These are phyloP conservation scores for Phaethornis superciliosus DNA, from an alignment of 2,113 vertebrate genomes.

Conservation along the genomic window DNA sequence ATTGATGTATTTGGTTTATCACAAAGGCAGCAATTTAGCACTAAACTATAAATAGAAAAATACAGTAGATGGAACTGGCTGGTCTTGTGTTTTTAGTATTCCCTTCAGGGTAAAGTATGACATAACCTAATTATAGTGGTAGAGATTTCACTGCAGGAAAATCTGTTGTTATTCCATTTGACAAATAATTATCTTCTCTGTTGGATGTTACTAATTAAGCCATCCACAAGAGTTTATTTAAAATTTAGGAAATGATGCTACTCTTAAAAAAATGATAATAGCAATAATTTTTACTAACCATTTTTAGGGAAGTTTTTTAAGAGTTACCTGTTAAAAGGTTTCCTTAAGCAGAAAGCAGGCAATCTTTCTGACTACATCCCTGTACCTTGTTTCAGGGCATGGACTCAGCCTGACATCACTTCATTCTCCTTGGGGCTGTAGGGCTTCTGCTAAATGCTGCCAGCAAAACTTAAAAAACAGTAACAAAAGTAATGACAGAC, in stretches of 20 bases:
- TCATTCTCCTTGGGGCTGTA: not conserved
- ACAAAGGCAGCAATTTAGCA: slow-evolving; percentile 68
- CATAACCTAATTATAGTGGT: slow-evolving; percentile 77
- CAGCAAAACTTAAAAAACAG: not conserved
- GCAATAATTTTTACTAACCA: not conserved
- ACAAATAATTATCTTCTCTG: slow-evolving; percentile 79
- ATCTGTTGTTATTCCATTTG: slow-evolving; percentile 76
- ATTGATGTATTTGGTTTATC: slow-evolving; percentile 64
- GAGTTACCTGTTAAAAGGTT: not conserved
- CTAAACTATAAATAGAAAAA: slow-evolving; percentile 73
- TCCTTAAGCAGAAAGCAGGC: not conserved
- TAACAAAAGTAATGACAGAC: not conserved
- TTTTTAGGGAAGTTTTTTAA: not conserved
- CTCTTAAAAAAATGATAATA: not conserved
- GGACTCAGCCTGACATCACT: not conserved
- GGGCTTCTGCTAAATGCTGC: not conserved
- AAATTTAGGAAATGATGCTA: slow-evolving; percentile 45
- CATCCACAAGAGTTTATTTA: slow-evolving; percentile 63
- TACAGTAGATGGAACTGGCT: slow-evolving; percentile 45
- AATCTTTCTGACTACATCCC: not conserved
- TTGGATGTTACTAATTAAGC: slow-evolving; percentile 72
- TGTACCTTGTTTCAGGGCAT: not conserved
- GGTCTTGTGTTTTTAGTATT: slow-evolving; percentile 74
- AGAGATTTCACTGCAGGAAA: slow-evolving; percentile 70
- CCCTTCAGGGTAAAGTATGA: slow-evolving; percentile 71